Evolutionary conservation across 2,797 vertebrate species (phyloP), one percentile per base, ranked within the genome.

Genomic region (Eleutherodactylus coqui): DNA sequence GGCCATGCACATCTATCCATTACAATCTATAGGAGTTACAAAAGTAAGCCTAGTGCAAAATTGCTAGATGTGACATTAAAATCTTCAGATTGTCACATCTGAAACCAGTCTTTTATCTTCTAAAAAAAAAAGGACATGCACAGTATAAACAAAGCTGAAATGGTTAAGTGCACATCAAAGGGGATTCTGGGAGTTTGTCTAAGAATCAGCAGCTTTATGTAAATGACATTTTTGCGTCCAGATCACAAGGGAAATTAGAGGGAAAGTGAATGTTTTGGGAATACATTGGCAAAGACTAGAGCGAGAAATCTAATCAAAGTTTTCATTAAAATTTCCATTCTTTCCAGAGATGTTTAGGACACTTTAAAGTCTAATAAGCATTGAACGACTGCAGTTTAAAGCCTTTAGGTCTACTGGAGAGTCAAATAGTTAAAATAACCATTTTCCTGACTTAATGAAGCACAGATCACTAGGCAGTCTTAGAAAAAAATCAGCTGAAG

Each of bases 261-360:
- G 75, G 67, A 73, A 84, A 87, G 76, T 55, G 69, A 55, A 80
- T 75, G 82, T 84, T 67, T 47, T 29, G 86, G 86, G 86, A 81
- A 84, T 87, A 75, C 69, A 75, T 79, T 75, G 86, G 86, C 86
- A 75, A 80, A 64, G 86, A 64, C 73, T 84, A 45, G 76, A 87
- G 86, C 82, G 73, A 80, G 72, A 87, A 87, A 87, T 87, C 86
- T 87, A 87, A 87, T 87, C 86, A 87, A 87, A 87, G 77, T 84
- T 87, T 87, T 87, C 86, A 87, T 87, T 87, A 87, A 84, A 87
- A 87, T 80, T 84, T 75, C 62, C 86, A 84, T 87, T 87, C 86
- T 76, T 86, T 80, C 55, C 76, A 43, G 69, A 75, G 67, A 84
- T 87, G 82, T 80, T 84, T 75, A 80, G 82, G 82, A 79, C 70